Percentiles rank a stretch among this genome's conserved stretches.
phyloP scores from a whole-genome alignment of 2,797 vertebrate genomes.

The Liparis tanakae region DNA sequence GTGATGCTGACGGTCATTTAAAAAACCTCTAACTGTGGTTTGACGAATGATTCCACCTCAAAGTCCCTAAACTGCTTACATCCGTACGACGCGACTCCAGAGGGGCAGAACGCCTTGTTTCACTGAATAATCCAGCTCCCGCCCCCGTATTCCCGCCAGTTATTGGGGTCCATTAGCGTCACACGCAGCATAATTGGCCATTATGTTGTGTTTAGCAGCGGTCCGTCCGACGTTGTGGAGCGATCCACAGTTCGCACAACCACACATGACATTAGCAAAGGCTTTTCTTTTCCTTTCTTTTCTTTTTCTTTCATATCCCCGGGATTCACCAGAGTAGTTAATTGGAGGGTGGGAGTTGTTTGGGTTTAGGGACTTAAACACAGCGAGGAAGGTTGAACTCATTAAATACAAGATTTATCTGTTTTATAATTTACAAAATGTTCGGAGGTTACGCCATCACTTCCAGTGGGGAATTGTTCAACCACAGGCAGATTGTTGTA shows the following conservation, averaged over 20 bases:
- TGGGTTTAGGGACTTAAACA: conserved; percentile 44
- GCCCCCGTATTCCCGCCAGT: conserved; percentile 50
- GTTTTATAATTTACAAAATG: conserved; percentile 44
- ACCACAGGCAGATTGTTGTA: conserved; percentile 1
- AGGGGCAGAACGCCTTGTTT: conserved; percentile 58
- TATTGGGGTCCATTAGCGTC: conserved; percentile 75
- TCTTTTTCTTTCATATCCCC: conserved; percentile 5
- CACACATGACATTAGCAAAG: conserved; percentile 61
- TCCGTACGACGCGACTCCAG: conserved; percentile 37
- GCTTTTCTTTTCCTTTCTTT: neutral
- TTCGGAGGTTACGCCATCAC: conserved; percentile 16
- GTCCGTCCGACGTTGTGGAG: conserved; percentile 59
- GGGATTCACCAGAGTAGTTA: conserved; percentile 48
- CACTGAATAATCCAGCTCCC: conserved; percentile 60
- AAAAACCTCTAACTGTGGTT: conserved; percentile 41
- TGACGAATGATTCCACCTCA: conserved; percentile 58
- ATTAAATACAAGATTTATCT: conserved; percentile 53
- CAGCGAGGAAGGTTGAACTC: conserved; percentile 18
- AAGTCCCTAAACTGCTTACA: conserved; percentile 24
- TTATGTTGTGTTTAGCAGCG: conserved; percentile 70
- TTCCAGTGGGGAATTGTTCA: conserved; percentile 5
- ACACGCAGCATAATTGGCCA: conserved; percentile 74
- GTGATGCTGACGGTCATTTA: conserved; percentile 39
- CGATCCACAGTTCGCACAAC: conserved; percentile 58
- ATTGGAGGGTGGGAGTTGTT: conserved; percentile 41